Evolutionary conservation across 2,113 vertebrate genomes (phyloP).

Genomic region (Aleadryas rufinucha): DNA sequence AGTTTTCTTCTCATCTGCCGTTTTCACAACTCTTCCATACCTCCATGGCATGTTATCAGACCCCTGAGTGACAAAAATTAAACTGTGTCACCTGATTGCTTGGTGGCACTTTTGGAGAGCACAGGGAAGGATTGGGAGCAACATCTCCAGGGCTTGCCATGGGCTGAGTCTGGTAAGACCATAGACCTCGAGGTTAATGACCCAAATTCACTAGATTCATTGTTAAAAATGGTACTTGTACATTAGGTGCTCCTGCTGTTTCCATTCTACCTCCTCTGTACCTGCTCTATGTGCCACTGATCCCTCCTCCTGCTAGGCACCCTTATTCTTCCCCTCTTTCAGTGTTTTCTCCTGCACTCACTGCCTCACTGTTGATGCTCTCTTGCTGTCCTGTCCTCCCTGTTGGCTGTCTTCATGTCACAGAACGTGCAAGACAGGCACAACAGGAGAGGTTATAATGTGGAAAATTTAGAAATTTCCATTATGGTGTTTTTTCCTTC

Average conservation of each 20-base stretch:
- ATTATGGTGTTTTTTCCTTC: neutral
- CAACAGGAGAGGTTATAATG: neutral
- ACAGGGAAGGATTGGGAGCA: neutral
- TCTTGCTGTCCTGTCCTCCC: neutral
- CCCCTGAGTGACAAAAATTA: neutral
- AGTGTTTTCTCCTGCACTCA: neutral
- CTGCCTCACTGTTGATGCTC: neutral
- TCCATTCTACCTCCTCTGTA: neutral
- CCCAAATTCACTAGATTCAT: neutral
- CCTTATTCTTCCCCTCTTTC: neutral
- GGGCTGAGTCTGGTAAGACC: neutral
- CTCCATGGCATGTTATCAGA: neutral
- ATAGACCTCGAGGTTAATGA: neutral
- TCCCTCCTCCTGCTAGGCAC: neutral
- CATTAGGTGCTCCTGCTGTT: neutral
- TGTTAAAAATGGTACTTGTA: neutral
- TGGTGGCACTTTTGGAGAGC: neutral
- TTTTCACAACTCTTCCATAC: neutral
- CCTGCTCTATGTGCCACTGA: accelerated
- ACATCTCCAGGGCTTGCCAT: neutral
- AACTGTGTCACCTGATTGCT: neutral
- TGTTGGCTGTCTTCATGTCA: neutral
- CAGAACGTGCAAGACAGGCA: neutral
- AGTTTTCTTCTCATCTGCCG: neutral
- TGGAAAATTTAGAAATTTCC: neutral